A percentile compares a stretch with the other conserved stretches of the same genome.
These are phyloP conservation scores for Chrysopa pallens DNA, from an alignment of 1,140 invertebrate genomes.

Conservation along the genomic window DNA sequence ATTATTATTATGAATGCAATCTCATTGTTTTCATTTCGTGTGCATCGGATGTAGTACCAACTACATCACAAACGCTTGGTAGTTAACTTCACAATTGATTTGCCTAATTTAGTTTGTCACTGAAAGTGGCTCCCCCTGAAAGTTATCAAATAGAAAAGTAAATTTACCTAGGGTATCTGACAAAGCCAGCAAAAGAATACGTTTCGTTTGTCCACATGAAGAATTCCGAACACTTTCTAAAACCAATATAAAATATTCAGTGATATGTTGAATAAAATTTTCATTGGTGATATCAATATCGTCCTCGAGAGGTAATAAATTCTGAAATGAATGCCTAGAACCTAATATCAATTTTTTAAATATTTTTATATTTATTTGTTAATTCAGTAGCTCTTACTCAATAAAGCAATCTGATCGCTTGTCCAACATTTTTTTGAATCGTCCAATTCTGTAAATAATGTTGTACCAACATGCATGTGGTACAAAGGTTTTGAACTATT, in stretches of 20 bases:
- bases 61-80: too few relatives aligned
- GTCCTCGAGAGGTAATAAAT: neutral
- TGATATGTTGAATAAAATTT: neutral
- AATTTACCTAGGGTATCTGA: neutral
- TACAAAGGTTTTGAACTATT: too few relatives aligned
- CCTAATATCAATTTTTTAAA: neutral
- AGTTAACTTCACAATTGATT: too few relatives aligned
- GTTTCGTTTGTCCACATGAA: neutral
- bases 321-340: neutral
- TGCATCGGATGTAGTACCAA: too few relatives aligned
- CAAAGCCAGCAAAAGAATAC: neutral
- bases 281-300: neutral
- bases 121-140: too few relatives aligned
- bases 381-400: neutral
- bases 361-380: too few relatives aligned
- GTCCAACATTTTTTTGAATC: neutral
- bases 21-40: too few relatives aligned
- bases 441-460: neutral
- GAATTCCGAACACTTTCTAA: neutral
- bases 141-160: neutral
- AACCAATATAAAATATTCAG: neutral
- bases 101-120: too few relatives aligned
- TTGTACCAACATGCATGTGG: neutral
- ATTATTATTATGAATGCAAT: too few relatives aligned
- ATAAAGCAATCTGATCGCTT: neutral